Evolutionary conservation across 2,113 vertebrate species (phyloP).

Genomic region (Nyctereutes procyonoides): DNA sequence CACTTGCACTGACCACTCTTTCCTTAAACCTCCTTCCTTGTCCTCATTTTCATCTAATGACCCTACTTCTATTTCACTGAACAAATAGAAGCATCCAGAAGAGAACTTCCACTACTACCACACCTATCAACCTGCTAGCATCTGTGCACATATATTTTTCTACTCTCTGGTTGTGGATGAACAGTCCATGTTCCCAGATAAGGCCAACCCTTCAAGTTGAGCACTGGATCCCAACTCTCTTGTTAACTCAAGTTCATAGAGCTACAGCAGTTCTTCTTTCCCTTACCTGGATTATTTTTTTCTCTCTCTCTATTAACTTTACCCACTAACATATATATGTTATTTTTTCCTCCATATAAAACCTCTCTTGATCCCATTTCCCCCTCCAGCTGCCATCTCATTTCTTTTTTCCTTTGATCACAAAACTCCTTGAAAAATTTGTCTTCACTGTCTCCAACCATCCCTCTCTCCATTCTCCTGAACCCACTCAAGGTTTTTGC

Average conservation of each 20-base stretch:
- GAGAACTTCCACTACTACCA: background rate
- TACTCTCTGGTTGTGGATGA: background rate
- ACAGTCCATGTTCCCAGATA: background rate
- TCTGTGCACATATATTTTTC: background rate
- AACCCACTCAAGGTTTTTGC: background rate
- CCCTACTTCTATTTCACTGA: background rate
- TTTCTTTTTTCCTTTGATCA: background rate
- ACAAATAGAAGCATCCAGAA: background rate
- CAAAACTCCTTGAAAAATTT: background rate
- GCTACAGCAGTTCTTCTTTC: background rate
- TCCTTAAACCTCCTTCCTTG: background rate
- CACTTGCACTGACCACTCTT: background rate
- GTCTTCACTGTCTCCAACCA: background rate
- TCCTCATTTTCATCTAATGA: background rate
- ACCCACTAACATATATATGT: background rate
- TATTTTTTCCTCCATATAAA: background rate
- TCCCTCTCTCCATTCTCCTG: background rate
- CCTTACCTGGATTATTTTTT: background rate
- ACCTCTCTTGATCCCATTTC: background rate
- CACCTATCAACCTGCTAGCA: background rate
- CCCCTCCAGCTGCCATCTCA: background rate
- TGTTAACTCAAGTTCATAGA: background rate
- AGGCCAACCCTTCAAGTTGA: background rate
- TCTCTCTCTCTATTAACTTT: background rate
- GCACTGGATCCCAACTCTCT: background rate